Base-by-base conservation (phyloP, 2,113 vertebrate genomes). In the Pseudorectes ferrugineus region DNA sequence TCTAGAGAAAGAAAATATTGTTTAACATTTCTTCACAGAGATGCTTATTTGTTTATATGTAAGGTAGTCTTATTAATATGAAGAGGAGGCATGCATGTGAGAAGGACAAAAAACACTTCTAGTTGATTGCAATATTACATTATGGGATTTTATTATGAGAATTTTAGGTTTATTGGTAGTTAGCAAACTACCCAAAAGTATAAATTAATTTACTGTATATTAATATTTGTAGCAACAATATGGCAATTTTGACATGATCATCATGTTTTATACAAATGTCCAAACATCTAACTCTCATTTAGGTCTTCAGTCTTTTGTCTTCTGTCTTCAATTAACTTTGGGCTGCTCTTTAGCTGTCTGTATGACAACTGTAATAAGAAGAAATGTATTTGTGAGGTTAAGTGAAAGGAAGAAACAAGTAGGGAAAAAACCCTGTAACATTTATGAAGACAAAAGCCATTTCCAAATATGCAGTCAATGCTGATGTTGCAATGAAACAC, bases 351-450 rank as follows among this genome's bases (percentile, higher is more conserved):
- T 43, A 40, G 17, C 15, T 66, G 7, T 28, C 55, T 66, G 12
- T 45, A 21, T 57, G 55, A n/a, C 16, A 82, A 26, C 6, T 49
- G 3, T 28, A 80, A 31, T 23, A 85, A n/a, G 15, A 67, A 59
- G 15, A 63, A 91, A 86, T 2, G 1, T 8, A 11, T 71, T 65
- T 72, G 3, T 68, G 31, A 26, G 52, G 16, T 63, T 18, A 79
- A 63, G 14, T 21, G 48, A 77, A 61, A 8, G 13, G 23, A 84
- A 74, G 23, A 31, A 85, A 11, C 5, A 75, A 46, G 12, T 4
- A 52, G 22, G 2, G 61, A 67, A 62, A 2, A 2, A 8, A 0
- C 21, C 45, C 12, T 18, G 1, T 15, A 24, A 10, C 0, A 0
- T 36, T 85, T 71, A 20, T 54, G 26, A 76, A 76, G 49, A 38